These are phyloP conservation scores for Perizoma affinitatum DNA, from an alignment of 2,888 invertebrate species.

Conservation along the genomic window DNA sequence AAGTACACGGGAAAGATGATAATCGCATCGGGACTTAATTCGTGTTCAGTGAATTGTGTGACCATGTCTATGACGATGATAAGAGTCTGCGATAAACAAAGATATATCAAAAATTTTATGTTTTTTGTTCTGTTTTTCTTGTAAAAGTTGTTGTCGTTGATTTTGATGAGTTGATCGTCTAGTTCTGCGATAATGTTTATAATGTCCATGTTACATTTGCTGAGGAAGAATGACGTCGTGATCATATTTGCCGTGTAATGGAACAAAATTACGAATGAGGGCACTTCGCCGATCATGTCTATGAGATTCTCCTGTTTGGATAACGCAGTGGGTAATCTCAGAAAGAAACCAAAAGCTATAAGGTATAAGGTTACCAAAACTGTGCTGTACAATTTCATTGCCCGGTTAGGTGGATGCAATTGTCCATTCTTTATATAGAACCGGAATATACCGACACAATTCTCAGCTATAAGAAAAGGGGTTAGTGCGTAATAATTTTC, in stretches of 20 bases:
- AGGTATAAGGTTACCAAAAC: conserved; percentile 22
- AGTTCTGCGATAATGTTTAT: conserved; percentile 19
- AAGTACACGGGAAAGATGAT: conserved; percentile 44
- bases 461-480: conserved; percentile 15
- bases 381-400: conserved; percentile 48
- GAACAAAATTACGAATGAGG: conserved; percentile 35
- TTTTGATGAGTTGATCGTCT: conserved; percentile 20
- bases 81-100: conserved; percentile 39
- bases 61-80: conserved; percentile 37
- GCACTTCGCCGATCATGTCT: conserved; percentile 30
- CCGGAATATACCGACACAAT: conserved; percentile 51
- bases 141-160: conserved; percentile 13
- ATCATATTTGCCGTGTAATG: conserved; percentile 33
- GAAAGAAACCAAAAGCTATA: not conserved
- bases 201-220: conserved; percentile 20
- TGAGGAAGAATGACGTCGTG: conserved; percentile 17
- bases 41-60: conserved; percentile 23
- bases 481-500: conserved; percentile 11
- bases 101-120: conserved; percentile 30
- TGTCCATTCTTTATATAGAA: conserved; percentile 44
- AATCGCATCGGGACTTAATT: conserved; percentile 26
- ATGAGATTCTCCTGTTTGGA: conserved; percentile 4
- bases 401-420: conserved; percentile 41
- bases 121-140: conserved; percentile 40
- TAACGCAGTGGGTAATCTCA: conserved; percentile 6